These are phyloP conservation scores for Pelodytes ibericus DNA, from an alignment of 2,797 vertebrate species.

Conservation along the genomic window DNA sequence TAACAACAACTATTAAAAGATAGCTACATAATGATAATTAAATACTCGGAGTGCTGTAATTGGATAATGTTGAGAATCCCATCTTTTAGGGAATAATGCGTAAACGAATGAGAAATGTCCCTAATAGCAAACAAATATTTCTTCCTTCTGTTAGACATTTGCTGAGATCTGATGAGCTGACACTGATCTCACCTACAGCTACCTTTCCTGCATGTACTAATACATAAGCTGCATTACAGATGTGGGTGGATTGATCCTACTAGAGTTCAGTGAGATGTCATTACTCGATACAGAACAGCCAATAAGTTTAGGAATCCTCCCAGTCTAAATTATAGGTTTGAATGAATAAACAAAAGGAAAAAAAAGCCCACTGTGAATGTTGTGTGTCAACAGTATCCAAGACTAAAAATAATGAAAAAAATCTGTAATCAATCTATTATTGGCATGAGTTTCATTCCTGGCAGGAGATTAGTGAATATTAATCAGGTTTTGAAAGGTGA, in stretches of 20 bases:
- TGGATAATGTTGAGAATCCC: too few relatives aligned
- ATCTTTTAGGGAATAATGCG: too few relatives aligned
- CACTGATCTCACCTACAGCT: neutral
- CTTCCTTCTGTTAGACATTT: neutral
- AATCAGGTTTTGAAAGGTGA: constrained; percentile 44
- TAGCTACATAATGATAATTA: too few relatives aligned
- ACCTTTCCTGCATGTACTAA: constrained; percentile 1
- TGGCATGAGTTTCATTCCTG: constrained; percentile 33
- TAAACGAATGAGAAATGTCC: too few relatives aligned
- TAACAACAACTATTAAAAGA: too few relatives aligned
- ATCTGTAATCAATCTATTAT: constrained; percentile 32
- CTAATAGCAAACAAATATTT: too few relatives aligned
- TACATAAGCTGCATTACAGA: constrained; percentile 16
- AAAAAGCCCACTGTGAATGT: constrained; percentile 32
- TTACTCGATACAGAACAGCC: constrained; percentile 9
- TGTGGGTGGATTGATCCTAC: constrained; percentile 35
- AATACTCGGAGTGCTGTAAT: too few relatives aligned
- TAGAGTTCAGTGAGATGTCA: constrained; percentile 40
- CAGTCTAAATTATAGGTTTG: constrained; percentile 51
- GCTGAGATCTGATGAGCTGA: neutral
- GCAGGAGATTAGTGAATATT: constrained; percentile 35
- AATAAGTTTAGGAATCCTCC: constrained; percentile 25
- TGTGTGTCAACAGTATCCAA: constrained; percentile 47
- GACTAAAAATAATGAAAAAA: constrained; percentile 22
- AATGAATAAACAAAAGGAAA: constrained; percentile 43